These are phyloP conservation scores for Akabosia matsudoensis DNA, from an alignment of 1,140 invertebrate genomes.

Conservation along the genomic window DNA sequence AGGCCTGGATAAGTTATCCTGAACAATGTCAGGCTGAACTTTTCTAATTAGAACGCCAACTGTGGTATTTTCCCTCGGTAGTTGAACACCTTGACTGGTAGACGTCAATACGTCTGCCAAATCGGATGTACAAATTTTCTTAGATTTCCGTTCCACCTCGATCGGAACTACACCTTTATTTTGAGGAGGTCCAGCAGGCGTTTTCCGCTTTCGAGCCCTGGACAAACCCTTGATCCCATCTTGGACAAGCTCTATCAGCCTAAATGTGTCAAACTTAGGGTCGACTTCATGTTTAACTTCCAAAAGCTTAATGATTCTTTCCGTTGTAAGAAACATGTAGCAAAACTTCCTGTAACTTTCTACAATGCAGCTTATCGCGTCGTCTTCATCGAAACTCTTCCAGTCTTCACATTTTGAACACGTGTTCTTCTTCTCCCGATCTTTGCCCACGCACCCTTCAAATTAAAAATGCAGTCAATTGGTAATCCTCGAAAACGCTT, in stretches of 20 bases:
- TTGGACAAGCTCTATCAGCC: not conserved
- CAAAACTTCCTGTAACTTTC: not conserved
- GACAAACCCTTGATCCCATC: not conserved
- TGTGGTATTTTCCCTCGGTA: not conserved
- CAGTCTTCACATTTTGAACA: slow-evolving; percentile 17
- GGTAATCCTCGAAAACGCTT: not conserved
- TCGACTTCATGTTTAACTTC: not conserved
- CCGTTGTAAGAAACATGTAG: not conserved
- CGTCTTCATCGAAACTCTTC: not conserved
- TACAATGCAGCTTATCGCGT: not conserved
- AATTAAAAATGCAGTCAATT: not conserved
- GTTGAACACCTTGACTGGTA: not conserved
- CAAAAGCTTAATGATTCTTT: not conserved
- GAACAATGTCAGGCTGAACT: too few species aligned
- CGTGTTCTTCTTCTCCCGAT: not conserved
- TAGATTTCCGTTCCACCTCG: not conserved
- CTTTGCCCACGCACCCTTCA: slow-evolving; percentile 1
- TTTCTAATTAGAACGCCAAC: too few species aligned
- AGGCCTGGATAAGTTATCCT: too few species aligned
- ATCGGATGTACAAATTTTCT: not conserved
- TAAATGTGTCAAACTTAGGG: not conserved
- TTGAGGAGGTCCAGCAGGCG: not conserved
- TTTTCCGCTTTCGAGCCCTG: not conserved
- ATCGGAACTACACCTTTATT: not conserved
- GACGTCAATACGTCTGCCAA: not conserved